phyloP scores from a whole-genome alignment of 2,113 vertebrate species.

The Stegostoma tigrinum region DNA sequence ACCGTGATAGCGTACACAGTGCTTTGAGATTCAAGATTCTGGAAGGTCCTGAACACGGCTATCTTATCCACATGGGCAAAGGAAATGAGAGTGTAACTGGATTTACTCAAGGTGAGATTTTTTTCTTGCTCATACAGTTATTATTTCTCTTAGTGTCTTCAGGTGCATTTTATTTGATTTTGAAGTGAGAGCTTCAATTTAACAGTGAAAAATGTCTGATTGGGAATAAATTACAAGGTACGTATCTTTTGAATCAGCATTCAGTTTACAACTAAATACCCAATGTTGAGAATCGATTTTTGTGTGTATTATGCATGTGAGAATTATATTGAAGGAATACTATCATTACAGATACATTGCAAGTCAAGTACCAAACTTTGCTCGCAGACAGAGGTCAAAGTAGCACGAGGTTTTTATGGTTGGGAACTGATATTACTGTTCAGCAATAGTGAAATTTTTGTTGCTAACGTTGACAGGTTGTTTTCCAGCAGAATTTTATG shows the following conservation, averaged over 20 bases:
- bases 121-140: neutral
- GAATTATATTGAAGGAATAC: neutral
- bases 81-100: conserved; percentile 78
- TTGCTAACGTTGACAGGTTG: neutral
- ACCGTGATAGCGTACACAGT: conserved; percentile 69
- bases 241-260: neutral
- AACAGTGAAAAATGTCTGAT: neutral
- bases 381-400: neutral
- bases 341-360: neutral
- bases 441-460: neutral
- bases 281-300: neutral
- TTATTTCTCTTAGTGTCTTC: neutral
- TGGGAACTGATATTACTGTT: neutral
- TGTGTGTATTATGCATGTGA: neutral
- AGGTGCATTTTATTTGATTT: neutral
- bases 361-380: neutral
- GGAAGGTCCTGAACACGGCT: conserved; percentile 67
- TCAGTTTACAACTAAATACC: neutral
- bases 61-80: conserved; percentile 75
- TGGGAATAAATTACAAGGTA: neutral
- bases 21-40: conserved; percentile 72
- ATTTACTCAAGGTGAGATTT: conserved; percentile 83
- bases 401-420: neutral
- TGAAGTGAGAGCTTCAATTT: neutral
- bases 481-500: neutral